Evolutionary conservation across 1,140 invertebrate species (phyloP).

Genomic region (Homalodisca vitripennis): DNA sequence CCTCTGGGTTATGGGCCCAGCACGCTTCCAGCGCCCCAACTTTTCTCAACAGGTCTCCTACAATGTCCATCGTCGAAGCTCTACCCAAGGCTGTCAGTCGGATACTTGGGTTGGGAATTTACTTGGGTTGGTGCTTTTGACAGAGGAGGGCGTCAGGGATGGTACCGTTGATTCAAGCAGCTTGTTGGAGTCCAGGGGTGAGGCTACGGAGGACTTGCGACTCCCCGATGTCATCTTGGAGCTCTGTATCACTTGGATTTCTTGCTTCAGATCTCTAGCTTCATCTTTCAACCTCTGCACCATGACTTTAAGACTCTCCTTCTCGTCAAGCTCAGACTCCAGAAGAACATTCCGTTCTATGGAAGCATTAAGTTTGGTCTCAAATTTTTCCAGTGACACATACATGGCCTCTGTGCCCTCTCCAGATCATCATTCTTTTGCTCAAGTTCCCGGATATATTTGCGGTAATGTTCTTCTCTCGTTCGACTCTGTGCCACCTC

Average conservation of each 20-base stretch:
- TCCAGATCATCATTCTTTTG: conserved; percentile 98
- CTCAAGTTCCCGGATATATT: conserved; percentile 90
- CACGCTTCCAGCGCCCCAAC: too few species aligned
- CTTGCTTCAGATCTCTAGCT: conserved; percentile 91
- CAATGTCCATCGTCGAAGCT: conserved; percentile 90
- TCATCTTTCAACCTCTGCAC: conserved; percentile 96
- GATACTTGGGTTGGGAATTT: conserved; percentile 11
- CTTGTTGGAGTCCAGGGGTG: conserved; percentile 62
- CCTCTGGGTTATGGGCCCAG: too few species aligned
- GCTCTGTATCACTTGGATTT: conserved; percentile 69
- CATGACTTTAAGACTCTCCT: conserved; percentile 85
- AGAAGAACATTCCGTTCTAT: conserved; percentile 96
- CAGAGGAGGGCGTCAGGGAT: conserved; percentile 57
- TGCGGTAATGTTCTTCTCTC: conserved; percentile 72
- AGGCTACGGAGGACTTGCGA: conserved; percentile 40
- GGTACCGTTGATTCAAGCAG: conserved; percentile 60
- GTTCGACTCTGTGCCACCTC: conserved; percentile 60
- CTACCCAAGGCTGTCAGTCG: conserved; percentile 76
- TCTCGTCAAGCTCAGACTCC: conserved; percentile 96
- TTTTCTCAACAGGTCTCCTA: conserved; percentile 90
- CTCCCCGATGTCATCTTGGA: conserved; percentile 55
- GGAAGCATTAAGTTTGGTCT: conserved; percentile 86
- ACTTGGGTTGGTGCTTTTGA: conserved; percentile 55
- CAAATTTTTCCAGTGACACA: conserved; percentile 91
- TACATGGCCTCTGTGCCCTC: conserved; percentile 87